phyloP scores from a whole-genome alignment of 2,113 vertebrate genomes.

The Prionailurus bengalensis region DNA sequence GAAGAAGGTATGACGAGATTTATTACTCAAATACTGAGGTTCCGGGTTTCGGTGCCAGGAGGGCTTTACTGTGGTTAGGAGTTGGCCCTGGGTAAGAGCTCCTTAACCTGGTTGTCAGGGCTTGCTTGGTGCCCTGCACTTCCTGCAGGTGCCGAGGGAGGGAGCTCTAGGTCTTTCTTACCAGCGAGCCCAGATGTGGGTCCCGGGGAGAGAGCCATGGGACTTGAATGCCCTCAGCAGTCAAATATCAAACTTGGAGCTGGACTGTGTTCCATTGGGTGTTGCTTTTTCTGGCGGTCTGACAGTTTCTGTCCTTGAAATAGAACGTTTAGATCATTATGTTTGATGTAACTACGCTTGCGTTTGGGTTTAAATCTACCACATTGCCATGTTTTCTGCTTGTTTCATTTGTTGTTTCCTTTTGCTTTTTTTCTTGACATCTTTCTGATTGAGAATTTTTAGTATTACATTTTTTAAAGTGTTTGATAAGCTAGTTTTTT shows the following conservation, averaged over 20 bases:
- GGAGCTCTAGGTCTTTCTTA: neutral
- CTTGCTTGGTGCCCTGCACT: neutral
- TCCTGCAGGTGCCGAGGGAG: neutral
- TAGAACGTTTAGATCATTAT: neutral
- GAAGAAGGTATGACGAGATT: neutral
- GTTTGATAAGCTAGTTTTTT: too few species aligned
- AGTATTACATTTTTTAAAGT: neutral
- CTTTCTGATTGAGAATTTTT: neutral
- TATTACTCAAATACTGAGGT: neutral
- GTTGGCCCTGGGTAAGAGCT: neutral
- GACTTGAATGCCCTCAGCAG: neutral
- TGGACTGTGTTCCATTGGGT: neutral
- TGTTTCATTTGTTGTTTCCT: neutral
- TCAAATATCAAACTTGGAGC: neutral
- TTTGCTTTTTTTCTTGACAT: neutral
- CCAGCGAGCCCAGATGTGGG: accelerated
- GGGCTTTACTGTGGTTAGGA: neutral
- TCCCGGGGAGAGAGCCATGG: neutral
- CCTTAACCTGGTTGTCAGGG: accelerated
- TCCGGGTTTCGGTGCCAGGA: neutral
- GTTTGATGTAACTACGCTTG: neutral
- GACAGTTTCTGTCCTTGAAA: neutral
- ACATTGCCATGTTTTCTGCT: neutral
- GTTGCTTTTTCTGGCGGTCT: neutral
- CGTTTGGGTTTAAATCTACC: neutral